Conservation (phyloP, 2,797 vertebrate species). For the Pygocentrus nattereri region DNA sequence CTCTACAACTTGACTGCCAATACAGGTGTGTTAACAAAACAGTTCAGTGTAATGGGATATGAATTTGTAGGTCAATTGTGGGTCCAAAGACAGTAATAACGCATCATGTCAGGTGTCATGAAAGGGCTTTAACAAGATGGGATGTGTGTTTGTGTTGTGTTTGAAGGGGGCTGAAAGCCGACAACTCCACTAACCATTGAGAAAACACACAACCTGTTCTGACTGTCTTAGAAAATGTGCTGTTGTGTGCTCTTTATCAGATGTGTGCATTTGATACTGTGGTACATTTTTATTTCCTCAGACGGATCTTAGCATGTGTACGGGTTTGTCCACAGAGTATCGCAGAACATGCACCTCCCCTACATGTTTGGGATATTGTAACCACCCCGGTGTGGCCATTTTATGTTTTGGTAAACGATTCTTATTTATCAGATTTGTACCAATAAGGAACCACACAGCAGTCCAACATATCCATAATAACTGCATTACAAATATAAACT, state of each 20-base stretch:
- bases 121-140: constrained; percentile 38
- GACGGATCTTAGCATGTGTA: constrained; percentile 51
- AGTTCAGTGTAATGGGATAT: background rate
- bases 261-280: constrained; percentile 55
- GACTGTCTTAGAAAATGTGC: constrained; percentile 25
- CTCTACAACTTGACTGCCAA: constrained; percentile 30
- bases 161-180: constrained; percentile 35
- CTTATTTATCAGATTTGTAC: constrained; percentile 81
- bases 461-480: constrained; percentile 78
- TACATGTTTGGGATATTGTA: constrained; percentile 64
- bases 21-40: background rate
- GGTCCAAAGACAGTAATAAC: constrained; percentile 26
- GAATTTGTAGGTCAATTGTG: constrained; percentile 15
- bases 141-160: constrained; percentile 27
- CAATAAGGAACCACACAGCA: constrained; percentile 73
- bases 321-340: constrained; percentile 56
- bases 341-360: constrained; percentile 57
- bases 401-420: constrained; percentile 71
- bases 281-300: constrained; percentile 51
- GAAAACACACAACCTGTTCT: constrained; percentile 6
- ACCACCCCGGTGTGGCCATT: constrained; percentile 48
- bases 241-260: constrained; percentile 30
- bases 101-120: constrained; percentile 32
- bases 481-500: constrained; percentile 77
- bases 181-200: constrained; percentile 17